A percentile compares a stretch with the other conserved stretches of the same genome.
phyloP scores from a whole-genome alignment of 2,888 invertebrate genomes.

The Caenorhabditis sp. region DNA sequence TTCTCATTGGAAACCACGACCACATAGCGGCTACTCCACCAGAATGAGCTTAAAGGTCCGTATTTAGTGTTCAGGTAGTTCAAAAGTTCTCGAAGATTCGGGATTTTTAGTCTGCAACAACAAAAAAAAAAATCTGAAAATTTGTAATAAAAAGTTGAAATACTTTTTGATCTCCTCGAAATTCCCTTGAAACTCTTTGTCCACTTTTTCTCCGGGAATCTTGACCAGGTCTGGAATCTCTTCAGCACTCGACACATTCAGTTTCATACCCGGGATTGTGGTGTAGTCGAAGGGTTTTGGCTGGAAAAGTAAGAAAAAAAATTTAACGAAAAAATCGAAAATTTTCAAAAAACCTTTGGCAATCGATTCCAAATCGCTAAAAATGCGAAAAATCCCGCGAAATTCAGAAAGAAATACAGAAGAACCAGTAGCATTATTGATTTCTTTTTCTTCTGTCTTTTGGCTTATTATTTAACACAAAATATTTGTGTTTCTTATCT shows the following conservation, averaged over 20 bases:
- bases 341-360: slow-evolving; percentile 64
- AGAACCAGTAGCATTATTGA: slow-evolving; percentile 60
- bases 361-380: slow-evolving; percentile 71
- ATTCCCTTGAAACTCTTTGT: slow-evolving; percentile 48
- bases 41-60: slow-evolving; percentile 59
- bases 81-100: slow-evolving; percentile 38
- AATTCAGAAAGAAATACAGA: slow-evolving; percentile 70
- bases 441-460: not conserved
- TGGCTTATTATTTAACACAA: too few species aligned
- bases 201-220: slow-evolving; percentile 16
- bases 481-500: slow-evolving; percentile 9
- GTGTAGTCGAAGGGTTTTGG: slow-evolving; percentile 78
- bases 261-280: slow-evolving; percentile 75
- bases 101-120: too few species aligned
- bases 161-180: slow-evolving; percentile 44
- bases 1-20: slow-evolving; percentile 49
- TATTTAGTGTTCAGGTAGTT: slow-evolving; percentile 44
- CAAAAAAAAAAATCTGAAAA: slow-evolving; percentile 25
- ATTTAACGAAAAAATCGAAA: too few species aligned
- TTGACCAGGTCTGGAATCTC: slow-evolving; percentile 51
- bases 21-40: slow-evolving; percentile 56
- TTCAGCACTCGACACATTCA: slow-evolving; percentile 45
- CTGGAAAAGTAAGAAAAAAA: slow-evolving; percentile 51
- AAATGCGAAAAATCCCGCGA: slow-evolving; percentile 72
- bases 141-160: too few species aligned